Conservation (phyloP, 2,888 invertebrate species). For the Lymantria monacha region DNA sequence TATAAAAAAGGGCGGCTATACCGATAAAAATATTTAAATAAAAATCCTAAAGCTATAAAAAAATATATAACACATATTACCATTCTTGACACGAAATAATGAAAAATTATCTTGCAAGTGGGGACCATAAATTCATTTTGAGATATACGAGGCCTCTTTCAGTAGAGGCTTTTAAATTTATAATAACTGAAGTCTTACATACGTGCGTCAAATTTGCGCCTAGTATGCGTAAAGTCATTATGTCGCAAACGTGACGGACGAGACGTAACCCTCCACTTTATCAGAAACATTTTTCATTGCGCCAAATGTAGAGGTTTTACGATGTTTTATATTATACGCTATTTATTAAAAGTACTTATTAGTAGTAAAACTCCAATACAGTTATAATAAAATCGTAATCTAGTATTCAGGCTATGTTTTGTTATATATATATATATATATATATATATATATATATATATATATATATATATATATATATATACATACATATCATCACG, state of each 20-base stretch:
- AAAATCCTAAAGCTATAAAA: no score
- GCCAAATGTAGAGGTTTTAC: neutral
- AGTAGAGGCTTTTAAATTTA: slow-evolving; percentile 11
- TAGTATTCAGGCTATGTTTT: no score
- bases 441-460: no score
- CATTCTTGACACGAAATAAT: no score
- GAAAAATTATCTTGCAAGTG: neutral
- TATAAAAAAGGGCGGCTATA: no score
- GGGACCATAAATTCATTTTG: slow-evolving; percentile 13
- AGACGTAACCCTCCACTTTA: neutral
- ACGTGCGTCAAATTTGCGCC: slow-evolving; percentile 16
- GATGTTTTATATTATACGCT: neutral
- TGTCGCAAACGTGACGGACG: slow-evolving; percentile 43
- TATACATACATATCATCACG: no score
- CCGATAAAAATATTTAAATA: no score
- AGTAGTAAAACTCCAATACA: no score
- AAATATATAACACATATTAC: no score
- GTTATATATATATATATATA: no score
- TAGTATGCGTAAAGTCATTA: slow-evolving; percentile 49
- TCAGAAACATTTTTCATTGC: neutral
- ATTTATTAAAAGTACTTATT: neutral
- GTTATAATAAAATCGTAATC: no score
- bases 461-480: no score
- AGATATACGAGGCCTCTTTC: slow-evolving; percentile 5
- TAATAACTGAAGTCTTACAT: slow-evolving; percentile 13